Evolutionary conservation across 1,140 invertebrate species (phyloP).

Genomic region (Calycopis cecrops): DNA sequence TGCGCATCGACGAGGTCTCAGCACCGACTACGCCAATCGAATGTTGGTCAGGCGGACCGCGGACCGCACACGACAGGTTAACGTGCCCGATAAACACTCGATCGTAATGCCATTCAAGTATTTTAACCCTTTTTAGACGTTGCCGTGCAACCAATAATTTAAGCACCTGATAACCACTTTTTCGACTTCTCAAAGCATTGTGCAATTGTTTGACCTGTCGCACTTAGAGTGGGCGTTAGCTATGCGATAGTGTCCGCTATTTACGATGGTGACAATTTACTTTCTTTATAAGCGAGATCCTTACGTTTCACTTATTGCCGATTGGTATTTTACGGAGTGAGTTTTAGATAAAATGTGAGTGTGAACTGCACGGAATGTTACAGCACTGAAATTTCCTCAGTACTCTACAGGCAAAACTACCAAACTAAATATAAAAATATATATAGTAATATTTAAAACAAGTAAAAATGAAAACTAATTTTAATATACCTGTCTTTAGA

Average conservation of each 20-base stretch:
- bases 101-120: slow-evolving; percentile 44
- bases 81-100: slow-evolving; percentile 44
- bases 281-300: neutral
- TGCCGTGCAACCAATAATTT: slow-evolving; percentile 34
- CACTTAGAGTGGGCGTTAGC: slow-evolving; percentile 30
- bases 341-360: too few species aligned
- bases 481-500: too few species aligned
- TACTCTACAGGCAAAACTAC: too few species aligned
- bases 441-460: too few species aligned
- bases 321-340: neutral
- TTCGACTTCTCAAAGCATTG: slow-evolving; percentile 35
- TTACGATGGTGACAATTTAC: slow-evolving; percentile 12
- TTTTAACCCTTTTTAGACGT: slow-evolving; percentile 44
- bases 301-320: neutral
- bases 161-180: slow-evolving; percentile 31
- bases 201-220: slow-evolving; percentile 34
- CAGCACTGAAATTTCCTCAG: too few species aligned
- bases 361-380: too few species aligned
- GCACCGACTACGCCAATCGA: slow-evolving; percentile 21
- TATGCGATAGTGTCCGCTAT: slow-evolving; percentile 13
- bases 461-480: too few species aligned
- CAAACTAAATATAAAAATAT: too few species aligned
- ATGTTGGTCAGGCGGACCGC: slow-evolving; percentile 39
- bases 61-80: slow-evolving; percentile 37
- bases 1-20: slow-evolving; percentile 13